Base-by-base conservation (phyloP, 2,797 vertebrate species). In the Melanotaenia nigrans region DNA sequence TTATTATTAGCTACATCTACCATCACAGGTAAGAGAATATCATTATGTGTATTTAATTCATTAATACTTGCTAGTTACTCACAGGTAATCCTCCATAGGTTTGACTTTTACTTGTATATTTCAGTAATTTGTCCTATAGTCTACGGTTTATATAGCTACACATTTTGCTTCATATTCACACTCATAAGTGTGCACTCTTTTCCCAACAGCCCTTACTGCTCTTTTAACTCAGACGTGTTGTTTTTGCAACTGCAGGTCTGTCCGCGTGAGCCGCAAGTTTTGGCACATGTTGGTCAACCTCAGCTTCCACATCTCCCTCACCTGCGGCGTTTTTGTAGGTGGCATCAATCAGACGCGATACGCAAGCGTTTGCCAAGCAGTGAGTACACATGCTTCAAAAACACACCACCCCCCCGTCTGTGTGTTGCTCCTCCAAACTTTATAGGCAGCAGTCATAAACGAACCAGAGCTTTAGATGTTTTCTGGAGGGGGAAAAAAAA, bases 251-350 rank as follows among this genome's bases (percentile, higher is more conserved):
- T 3, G 30, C 65, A 99, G 98, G 85, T 90, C 96, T 62, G 95
- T 98, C 79, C 94, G 96, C 6, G 95, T 99, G 83, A 99, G 98
- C 85, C 94, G 96, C 60, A 99, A 99, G 92, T 96, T 94, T 81
- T 99, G 98, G 98, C 98, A 99, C 90, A 99, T 99, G 98, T 86
- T 99, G 77, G 94, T 99, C 85, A 99, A 99, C 92, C 92, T 99
- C 77, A 96, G 96, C 78, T 94, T 97, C 83, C 98, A 99, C 92
- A 90, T 99, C 79, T 95, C 96, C 78, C 95, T 99, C 90, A 97
- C 96, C 8, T 96, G 96, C 25, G 93, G 92, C 57, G 95, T 98
- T 75, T 99, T 96, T 68, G 92, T 97, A 25, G 96, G 96, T 36
- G 98, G 98, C 71, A 89, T 99, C 88, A 99, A 96, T 89, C 97